phyloP scores from a whole-genome alignment of 2,113 vertebrate genomes.

The Barbus barbus region DNA sequence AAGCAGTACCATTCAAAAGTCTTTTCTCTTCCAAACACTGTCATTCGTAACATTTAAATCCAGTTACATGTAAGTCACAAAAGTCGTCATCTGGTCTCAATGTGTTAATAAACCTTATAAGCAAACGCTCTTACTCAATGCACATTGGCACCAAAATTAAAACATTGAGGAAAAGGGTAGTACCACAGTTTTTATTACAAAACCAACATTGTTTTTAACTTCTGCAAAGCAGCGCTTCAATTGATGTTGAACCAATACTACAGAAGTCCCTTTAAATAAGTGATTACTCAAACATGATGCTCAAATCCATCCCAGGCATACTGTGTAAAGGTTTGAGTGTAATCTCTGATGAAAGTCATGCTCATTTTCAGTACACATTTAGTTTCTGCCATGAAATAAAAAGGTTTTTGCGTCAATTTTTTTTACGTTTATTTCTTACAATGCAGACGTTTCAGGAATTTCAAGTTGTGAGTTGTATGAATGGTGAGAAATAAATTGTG shows the following conservation, averaged over 20 bases:
- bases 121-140: not conserved
- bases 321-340: not conserved
- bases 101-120: not conserved
- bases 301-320: not conserved
- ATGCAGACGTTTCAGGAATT: no score
- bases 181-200: not conserved
- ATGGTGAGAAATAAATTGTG: no score
- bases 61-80: not conserved
- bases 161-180: not conserved
- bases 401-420: no score
- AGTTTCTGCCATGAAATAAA: no score
- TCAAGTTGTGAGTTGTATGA: no score
- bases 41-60: not conserved
- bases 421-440: no score
- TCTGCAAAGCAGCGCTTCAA: not conserved
- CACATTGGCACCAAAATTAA: not conserved
- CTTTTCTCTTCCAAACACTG: not conserved
- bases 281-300: no score
- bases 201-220: slow-evolving; percentile 5
- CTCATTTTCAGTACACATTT: no score
- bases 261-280: no score
- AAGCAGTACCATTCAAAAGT: not conserved
- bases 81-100: not conserved
- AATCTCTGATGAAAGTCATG: no score
- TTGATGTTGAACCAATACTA: no score